Evolutionary conservation across 30 jellyfish, hydroid and myxozoan species (phyloP).

Genomic region (Chironex yamaguchii): DNA sequence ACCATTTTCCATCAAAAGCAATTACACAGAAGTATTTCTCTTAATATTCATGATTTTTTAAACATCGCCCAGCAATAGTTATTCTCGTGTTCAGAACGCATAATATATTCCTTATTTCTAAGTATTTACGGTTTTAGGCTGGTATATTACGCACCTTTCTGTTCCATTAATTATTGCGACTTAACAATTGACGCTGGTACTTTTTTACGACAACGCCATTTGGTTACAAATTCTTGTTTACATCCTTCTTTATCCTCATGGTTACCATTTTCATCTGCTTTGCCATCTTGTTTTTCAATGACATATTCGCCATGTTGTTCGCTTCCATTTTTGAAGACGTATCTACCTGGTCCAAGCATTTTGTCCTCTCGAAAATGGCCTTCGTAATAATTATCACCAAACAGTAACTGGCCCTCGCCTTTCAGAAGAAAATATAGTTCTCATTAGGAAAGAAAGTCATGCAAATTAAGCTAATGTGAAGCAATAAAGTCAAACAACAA

Average conservation of each 20-base stretch:
- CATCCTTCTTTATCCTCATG: conserved; percentile 8
- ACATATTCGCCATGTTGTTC: conserved; percentile 89
- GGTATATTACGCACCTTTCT: too few relatives aligned
- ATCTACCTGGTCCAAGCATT: conserved; percentile 91
- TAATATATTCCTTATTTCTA: too few relatives aligned
- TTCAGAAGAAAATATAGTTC: background rate
- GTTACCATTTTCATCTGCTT: conserved; percentile 46
- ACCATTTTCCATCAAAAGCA: too few relatives aligned
- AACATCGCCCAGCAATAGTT: too few relatives aligned
- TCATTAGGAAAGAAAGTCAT: background rate
- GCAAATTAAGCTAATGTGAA: background rate
- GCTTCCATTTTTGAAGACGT: conserved; percentile 89
- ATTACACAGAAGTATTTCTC: too few relatives aligned
- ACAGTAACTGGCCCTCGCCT: conserved; percentile 90
- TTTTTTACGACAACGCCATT: conserved; percentile 84
- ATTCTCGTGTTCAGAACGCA: too few relatives aligned
- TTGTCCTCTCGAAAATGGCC: conserved; percentile 89
- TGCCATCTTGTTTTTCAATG: conserved; percentile 54
- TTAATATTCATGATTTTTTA: too few relatives aligned
- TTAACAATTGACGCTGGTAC: conserved; percentile 26
- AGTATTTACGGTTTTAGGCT: too few relatives aligned
- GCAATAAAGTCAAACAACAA: background rate
- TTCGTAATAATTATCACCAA: conserved; percentile 75
- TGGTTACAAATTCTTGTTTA: conserved; percentile 59
- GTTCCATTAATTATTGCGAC: background rate